phyloP scores from a whole-genome alignment of 2,797 vertebrate species.

The Argya squamiceps region DNA sequence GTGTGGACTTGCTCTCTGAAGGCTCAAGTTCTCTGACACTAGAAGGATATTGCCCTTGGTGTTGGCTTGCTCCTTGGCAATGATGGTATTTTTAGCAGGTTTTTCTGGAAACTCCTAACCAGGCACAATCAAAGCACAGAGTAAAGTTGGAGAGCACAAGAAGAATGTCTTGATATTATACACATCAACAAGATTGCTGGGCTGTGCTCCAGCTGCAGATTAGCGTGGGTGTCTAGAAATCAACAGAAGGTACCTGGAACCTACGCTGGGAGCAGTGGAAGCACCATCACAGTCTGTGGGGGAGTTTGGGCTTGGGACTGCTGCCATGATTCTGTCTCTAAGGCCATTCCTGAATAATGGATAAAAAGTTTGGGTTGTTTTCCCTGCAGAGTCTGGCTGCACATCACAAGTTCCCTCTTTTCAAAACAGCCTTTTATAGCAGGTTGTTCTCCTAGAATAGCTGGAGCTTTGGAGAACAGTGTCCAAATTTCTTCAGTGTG shows the following conservation, averaged over 20 bases:
- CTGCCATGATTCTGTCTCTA: not conserved
- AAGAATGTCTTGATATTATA: not conserved
- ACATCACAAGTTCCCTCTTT: not conserved
- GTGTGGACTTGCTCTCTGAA: not conserved
- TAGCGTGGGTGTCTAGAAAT: not conserved
- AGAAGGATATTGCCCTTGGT: not conserved
- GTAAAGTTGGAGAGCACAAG: not conserved
- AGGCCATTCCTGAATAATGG: not conserved
- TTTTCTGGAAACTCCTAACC: not conserved
- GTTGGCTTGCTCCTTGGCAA: not conserved
- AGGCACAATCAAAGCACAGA: not conserved
- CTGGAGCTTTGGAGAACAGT: not conserved
- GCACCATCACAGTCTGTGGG: rapidly evolving
- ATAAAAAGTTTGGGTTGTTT: not conserved
- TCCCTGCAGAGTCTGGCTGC: not conserved
- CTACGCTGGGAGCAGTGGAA: not conserved
- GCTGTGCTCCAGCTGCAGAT: not conserved
- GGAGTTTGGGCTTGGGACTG: not conserved
- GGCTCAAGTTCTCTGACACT: not conserved
- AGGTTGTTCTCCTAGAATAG: not conserved
- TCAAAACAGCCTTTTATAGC: not conserved
- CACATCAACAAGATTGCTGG: not conserved
- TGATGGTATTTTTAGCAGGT: not conserved
- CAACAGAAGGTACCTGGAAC: not conserved
- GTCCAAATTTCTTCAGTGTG: not conserved